A percentile compares a stretch with the other conserved stretches of the same genome.
Evolutionary conservation across 2,113 vertebrate genomes (phyloP).

Genomic region (Dicaeum eximium): DNA sequence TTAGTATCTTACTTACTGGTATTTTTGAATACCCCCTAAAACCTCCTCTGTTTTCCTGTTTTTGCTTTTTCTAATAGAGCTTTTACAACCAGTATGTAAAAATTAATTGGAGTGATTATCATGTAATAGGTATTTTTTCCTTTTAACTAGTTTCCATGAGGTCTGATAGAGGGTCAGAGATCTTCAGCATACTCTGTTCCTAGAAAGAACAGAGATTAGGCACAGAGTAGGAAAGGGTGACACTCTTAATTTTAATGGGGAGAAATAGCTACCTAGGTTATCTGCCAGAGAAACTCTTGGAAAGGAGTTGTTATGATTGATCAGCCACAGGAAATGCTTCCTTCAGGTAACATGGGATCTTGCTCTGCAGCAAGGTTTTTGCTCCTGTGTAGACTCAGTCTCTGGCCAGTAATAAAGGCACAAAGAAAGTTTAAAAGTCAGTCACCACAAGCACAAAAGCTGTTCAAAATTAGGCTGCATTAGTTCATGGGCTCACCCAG

Average conservation of each 20-base stretch:
- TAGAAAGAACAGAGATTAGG: background rate
- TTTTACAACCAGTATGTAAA: background rate
- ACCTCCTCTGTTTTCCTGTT: fast-evolving
- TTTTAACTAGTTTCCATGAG: background rate
- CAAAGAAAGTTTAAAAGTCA: background rate
- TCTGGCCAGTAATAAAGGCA: background rate
- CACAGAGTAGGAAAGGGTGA: background rate
- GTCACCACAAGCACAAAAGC: background rate
- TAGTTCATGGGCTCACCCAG: background rate
- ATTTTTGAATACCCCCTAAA: background rate
- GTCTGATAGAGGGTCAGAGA: background rate
- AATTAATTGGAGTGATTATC: background rate
- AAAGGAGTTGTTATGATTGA: background rate
- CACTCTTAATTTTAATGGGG: background rate
- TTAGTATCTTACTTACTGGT: background rate
- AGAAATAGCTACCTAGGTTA: background rate
- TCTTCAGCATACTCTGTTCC: background rate
- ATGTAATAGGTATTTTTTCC: background rate
- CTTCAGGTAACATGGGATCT: background rate
- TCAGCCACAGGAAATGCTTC: background rate
- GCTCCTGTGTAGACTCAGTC: background rate
- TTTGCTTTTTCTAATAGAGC: background rate
- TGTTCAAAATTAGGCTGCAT: background rate
- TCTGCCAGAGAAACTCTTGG: background rate
- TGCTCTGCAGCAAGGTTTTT: background rate